Base-by-base conservation (phyloP, 2,888 invertebrate species). In the Synanthedon vespiformis region DNA sequence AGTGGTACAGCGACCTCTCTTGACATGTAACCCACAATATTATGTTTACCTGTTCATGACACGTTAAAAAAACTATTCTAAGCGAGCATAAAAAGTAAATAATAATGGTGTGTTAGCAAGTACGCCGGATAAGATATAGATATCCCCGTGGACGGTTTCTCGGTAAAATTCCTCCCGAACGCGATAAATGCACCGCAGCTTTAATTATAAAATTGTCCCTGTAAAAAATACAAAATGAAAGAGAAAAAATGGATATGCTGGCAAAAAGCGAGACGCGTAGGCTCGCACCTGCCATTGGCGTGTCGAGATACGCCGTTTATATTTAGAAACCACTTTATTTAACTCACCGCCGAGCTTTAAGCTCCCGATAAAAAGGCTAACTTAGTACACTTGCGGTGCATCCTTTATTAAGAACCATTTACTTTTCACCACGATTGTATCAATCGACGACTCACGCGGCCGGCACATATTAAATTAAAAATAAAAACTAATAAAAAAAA, bases 321-420 rank as follows among this genome's bases (percentile, higher is more conserved):
- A 85, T 86, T 82, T 87, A 87, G 85, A 85, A 83, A 82, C 77
- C 83, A 84, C 83, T 85, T 85, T 83, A 85, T 84, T 83, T 80
- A 84, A 77, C 79, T 76, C 80, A 80, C 80, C 81, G 82, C 75
- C 77, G 67, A 70, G 78, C 80, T 79, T 75, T 73, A 78, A 74
- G 78, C 77, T 74, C 72, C 71, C 67, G 83, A 84, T 83, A 84
- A 84, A 83, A 84, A 80, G 73, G 72, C 77, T 74, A 74, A 79
- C 72, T 76, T 74, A 74, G 74, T 72, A 69, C 76, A 68, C 68
- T 80, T 77, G 76, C 72, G 77, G 78, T 72, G 75, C 74, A 68
- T 74, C 76, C 65, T 81, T 79, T 82, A 82, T 81, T 81, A 80
- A 76, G 70, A 74, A 77, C 79, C 77, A 82, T 83, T 83, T 80